Evolutionary conservation across 2,113 vertebrate species (phyloP), one percentile per base, ranked within the genome.

Genomic region (Sciurus niger): DNA sequence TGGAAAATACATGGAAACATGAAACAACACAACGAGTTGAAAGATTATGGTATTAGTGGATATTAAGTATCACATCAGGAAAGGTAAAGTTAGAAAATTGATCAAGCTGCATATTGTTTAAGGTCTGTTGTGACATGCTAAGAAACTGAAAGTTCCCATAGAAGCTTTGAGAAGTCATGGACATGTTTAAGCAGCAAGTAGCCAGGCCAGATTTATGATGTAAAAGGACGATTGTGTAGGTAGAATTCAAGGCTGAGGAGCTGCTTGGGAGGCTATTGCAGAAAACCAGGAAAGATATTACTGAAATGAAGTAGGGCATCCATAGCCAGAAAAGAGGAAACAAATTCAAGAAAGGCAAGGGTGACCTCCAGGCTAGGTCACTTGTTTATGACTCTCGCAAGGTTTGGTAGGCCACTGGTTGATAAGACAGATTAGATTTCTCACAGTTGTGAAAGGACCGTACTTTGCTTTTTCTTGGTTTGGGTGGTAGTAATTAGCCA

Each of bases 101-200:
- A 58, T 83, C 34, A 92, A 86, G 18, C 25, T 65, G 20, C 22
- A 1, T 70, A 8, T 51, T 67, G 25, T 48, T 63, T 24, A 78
- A 22, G 46, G 20, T 95, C 84, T 77, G 58, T 73, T 78, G 63
- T 40, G 60, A 73, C 28, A 37, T 43, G 40, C 34, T 77, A 80
- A 79, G 43, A 28, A n/a, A 79, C 60, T 94, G 25, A 86, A 7
- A 43, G 73, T 53, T 77, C 72, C 25, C 51, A 63, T 65, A 20
- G 83, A 89, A 89, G 25, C 25, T 92, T 84, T 86, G 55, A 83
- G 84, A 51, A 63, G 7, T 48, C 58, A 32, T 24, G 7, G 73
- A 93, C 53, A 7, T 68, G 91, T 95, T 92, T 74, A 67, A 93
- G 40, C 55, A 93, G 48, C 32, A 65, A 83, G 25, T 43, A 46